Base-by-base conservation (phyloP, 2,888 invertebrate genomes). In the Coelopa pilipes region DNA sequence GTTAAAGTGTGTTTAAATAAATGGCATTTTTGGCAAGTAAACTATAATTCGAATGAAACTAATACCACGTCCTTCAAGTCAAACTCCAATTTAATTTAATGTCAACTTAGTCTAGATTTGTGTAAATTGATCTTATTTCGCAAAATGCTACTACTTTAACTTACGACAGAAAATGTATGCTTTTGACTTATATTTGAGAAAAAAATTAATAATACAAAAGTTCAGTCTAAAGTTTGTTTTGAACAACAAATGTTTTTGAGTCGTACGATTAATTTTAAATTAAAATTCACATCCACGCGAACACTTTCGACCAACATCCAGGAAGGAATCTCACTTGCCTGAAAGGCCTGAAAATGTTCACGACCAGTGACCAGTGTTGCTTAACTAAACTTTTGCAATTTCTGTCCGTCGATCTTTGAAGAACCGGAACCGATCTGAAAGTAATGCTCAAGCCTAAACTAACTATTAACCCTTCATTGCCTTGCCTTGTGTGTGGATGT, bases 161-260 rank as follows among this genome's bases (percentile, higher is more conserved):
- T 60, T 60, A 60, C 24, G 21, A 34, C 7, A 34, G 2, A 34
- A 62, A 62, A 13, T 1, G 21, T 45, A 45, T 12, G 10, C 45
- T 45, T 34, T 21, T 60, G 34, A 13, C 24, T 60, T 34, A 34
- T 45, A 15, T 62, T 2, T 34, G 34, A 34, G n/a, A n/a, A n/a
- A 34, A 34, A 34, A 34, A 34, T 34, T 2, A 34, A 62, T 62
- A 62, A 74, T 72, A 72, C 46, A 69, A 75, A 73, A 69, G 68
- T 72, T 76, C 75, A 74, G 74, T 76, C 74, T 76, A 62, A 59
- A 72, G 69, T 72, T 46, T 19, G 70, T 74, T 71, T 67, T 46
- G 53, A 34, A 34, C 7, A 34, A 34, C 34, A 72, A 50, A 49
- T 45, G 7, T 45, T 67, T 55, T 21, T 55, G 34, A 34, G 34